Evolutionary conservation across 2,113 vertebrate species (phyloP), one percentile per base, ranked within the genome.

Genomic region (Thamnaconus septentrionalis): DNA sequence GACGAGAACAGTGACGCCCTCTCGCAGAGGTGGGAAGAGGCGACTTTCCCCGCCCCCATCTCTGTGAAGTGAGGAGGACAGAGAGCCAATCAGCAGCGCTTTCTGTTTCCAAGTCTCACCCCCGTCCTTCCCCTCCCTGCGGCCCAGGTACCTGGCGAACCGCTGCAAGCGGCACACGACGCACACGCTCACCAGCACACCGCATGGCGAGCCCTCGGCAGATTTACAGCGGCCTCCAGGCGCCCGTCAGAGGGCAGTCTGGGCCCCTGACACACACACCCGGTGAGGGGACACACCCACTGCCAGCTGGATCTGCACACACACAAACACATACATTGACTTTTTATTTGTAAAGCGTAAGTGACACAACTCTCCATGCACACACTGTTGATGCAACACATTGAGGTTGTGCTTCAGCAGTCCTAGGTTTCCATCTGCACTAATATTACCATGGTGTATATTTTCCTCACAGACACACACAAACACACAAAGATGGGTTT

Each of bases 131-230:
- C 80, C 84, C 88, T 87, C 83, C 88, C 86, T 84, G 85, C 85
- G 89, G 87, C 90, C 76, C 94, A 99, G 96, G 94, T 99, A 99
- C 95, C 94, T 98, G 95, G 96, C 96, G 93, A 98, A 98, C 95
- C 95, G 96, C 93, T 95, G 94, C 93, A 99, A 99, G 94, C 95
- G 97, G 82, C 96, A 99, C 92, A 98, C 96, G 90, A 95, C 96
- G 93, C 91, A 92, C 80, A 94, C 94, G 78, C 88, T 88, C 86
- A 95, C 89, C 94, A 96, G 96, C 91, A 95, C 91, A 90, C 90
- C 94, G 91, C 94, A 89, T 85, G 86, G 86, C 87, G 96, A 98
- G 92, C 93, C 96, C 89, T 94, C 94, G 73, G 91, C 94, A 91
- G 96, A 98, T 89, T 92, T 94, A 78, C 96, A 96, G 90, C 94